Evolutionary conservation across 2,888 invertebrate species (phyloP).

Genomic region (Melangyna quadrimaculata): DNA sequence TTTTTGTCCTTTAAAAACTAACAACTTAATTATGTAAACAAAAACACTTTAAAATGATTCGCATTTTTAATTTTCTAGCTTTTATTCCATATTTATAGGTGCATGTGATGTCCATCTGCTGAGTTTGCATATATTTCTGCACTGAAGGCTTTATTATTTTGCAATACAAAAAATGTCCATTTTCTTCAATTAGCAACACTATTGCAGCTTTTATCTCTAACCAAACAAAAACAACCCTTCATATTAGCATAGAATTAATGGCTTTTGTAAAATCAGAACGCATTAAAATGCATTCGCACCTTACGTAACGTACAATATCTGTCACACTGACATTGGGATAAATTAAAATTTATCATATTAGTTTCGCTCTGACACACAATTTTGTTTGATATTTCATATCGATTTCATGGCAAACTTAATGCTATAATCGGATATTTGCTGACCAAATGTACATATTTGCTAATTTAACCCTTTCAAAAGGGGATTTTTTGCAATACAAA

Average conservation of each 20-base stretch:
- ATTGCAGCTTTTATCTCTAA: neutral
- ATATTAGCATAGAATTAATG: constrained; percentile 36
- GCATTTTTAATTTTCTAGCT: too few relatives aligned
- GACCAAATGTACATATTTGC: neutral
- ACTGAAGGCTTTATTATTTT: neutral
- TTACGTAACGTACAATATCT: neutral
- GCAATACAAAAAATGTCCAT: neutral
- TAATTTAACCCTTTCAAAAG: neutral
- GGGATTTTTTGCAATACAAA: neutral
- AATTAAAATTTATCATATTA: constrained; percentile 54
- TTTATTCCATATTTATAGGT: too few relatives aligned
- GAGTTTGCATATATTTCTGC: neutral
- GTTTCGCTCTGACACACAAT: constrained; percentile 29
- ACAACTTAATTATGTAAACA: too few relatives aligned
- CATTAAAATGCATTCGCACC: neutral
- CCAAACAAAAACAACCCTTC: neutral
- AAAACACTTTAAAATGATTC: too few relatives aligned
- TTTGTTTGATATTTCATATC: neutral
- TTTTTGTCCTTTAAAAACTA: too few relatives aligned
- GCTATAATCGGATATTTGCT: constrained; percentile 45
- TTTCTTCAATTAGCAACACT: constrained; percentile 2
- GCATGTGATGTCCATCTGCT: neutral
- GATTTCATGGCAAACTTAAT: constrained; percentile 56
- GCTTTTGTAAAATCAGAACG: neutral
- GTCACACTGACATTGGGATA: constrained; percentile 34